These are phyloP conservation scores for Biston betularia DNA, from an alignment of 2,888 invertebrate species.

Conservation along the genomic window DNA sequence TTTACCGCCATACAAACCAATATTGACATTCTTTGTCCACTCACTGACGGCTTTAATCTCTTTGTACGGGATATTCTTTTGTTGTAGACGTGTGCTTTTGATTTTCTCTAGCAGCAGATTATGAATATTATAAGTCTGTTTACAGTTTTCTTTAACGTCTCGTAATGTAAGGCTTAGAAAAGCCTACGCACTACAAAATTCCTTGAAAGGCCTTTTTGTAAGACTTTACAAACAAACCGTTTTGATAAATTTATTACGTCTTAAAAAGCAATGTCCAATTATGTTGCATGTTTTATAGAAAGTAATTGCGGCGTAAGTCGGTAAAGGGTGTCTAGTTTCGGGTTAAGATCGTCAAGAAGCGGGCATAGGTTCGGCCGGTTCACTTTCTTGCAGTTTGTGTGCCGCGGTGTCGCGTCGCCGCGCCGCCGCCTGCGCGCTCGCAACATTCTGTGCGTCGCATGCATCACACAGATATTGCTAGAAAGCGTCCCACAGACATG, in stretches of 20 bases:
- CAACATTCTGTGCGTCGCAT: slow-evolving; percentile 58
- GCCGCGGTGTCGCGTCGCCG: slow-evolving; percentile 58
- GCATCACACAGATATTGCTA: slow-evolving; percentile 71
- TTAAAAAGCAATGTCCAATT: slow-evolving; percentile 8
- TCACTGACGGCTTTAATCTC: slow-evolving; percentile 77
- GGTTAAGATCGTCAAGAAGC: slow-evolving; percentile 42
- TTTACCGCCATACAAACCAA: slow-evolving; percentile 77
- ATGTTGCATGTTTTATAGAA: slow-evolving; percentile 20
- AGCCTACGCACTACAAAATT: slow-evolving; percentile 12
- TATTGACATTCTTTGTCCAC: slow-evolving; percentile 81
- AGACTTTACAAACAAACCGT: slow-evolving; percentile 5
- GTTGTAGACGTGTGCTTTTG: slow-evolving; percentile 55
- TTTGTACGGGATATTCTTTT: slow-evolving; percentile 73
- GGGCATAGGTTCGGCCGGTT: slow-evolving; percentile 59
- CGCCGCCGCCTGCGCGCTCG: slow-evolving; percentile 40
- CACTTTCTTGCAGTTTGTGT: slow-evolving; percentile 73
- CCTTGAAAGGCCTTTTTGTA: slow-evolving; percentile 5
- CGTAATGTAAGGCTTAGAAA: slow-evolving; percentile 10
- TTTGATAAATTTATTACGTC: neutral
- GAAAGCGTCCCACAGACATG: slow-evolving; percentile 66
- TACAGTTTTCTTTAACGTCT: slow-evolving; percentile 13
- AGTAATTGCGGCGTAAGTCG: slow-evolving; percentile 11
- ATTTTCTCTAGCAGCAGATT: slow-evolving; percentile 40
- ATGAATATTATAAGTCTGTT: slow-evolving; percentile 36
- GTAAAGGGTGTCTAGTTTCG: slow-evolving; percentile 50